Conservation (phyloP, 30 jellyfish, hydroid and myxozoan species). For the Hydractinia echinata region DNA sequence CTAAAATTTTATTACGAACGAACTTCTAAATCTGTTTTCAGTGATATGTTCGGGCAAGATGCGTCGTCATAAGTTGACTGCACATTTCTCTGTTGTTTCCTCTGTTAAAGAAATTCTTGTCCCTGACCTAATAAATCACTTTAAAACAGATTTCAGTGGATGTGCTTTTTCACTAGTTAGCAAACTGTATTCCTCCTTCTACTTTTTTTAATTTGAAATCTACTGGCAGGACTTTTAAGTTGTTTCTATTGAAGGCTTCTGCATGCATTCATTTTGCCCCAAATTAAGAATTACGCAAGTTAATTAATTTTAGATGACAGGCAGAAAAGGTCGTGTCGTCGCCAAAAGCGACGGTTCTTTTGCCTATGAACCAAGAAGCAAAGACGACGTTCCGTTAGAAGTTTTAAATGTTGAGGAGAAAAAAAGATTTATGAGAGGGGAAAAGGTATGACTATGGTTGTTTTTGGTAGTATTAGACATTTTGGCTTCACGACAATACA, state of each 20-base stretch:
- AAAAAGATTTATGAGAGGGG: slow-evolving; percentile 84
- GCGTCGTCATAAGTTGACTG: no score
- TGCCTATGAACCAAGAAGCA: slow-evolving; percentile 81
- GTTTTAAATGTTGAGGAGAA: slow-evolving; percentile 78
- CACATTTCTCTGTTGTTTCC: neutral
- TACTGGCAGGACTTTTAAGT: no score
- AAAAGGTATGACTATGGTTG: slow-evolving; percentile 32
- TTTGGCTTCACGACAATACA: no score
- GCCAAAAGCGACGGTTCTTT: slow-evolving; percentile 70
- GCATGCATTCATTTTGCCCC: no score
- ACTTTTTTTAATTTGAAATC: neutral
- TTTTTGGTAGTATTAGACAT: neutral
- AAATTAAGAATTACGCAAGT: no score
- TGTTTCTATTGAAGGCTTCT: no score
- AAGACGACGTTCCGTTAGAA: slow-evolving; percentile 96
- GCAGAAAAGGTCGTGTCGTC: slow-evolving; percentile 90
- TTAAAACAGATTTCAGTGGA: neutral
- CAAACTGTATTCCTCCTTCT: neutral
- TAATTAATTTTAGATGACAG: slow-evolving; percentile 73
- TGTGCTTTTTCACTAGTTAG: no score
- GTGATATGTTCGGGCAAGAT: no score
- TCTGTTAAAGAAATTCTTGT: neutral
- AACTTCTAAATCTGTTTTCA: no score
- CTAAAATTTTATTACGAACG: no score
- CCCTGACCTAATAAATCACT: neutral